Base-by-base conservation (phyloP, 2,888 invertebrate genomes). In the Mesochorus sp. region DNA sequence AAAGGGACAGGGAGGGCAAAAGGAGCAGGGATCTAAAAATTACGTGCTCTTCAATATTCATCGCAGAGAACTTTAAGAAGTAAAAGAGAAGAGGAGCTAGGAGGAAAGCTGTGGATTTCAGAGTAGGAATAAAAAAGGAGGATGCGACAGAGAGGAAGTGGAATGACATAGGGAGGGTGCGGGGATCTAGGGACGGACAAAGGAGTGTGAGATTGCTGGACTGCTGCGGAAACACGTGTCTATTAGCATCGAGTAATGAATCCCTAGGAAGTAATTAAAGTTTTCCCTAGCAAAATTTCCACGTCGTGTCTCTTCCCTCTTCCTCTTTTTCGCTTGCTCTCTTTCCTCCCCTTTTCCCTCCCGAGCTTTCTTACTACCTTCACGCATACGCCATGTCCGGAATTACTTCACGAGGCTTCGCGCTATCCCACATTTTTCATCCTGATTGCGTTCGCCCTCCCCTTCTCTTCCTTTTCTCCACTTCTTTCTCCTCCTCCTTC, bases 201-300 rank as follows among this genome's bases (percentile, higher is more conserved):
- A 53, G 24, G 28, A 42, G 71, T 61, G 77, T 49, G 44, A 73
- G 74, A 74, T 70, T 66, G 70, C 74, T 17, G 57, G 70, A 73
- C 71, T 75, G 62, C 68, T 64, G 51, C 67, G 75, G 81, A 84
- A 84, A 88, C 85, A 85, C 83, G 87, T 88, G 86, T 88, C 88
- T 85, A 88, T 89, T 88, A 89, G 85, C 86, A 88, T 87, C 84
- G 84, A 85, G 85, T 88, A 88, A 88, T 88, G 88, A 89, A 88
- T 88, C 86, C 84, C 86, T 79, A 79, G 86, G 83, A 88, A 89
- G 89, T 89, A 89, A 89, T 89, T 88, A 89, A 89, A 89, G 85
- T 89, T 89, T 87, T 82, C 86, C 81, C 84, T 76, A 77, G 83
- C 80, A 82, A 87, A 88, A 88, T 85, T 85, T 76, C 70, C 82